These are phyloP conservation scores for Troilus luridus DNA, from an alignment of 2,888 invertebrate species.

Conservation along the genomic window DNA sequence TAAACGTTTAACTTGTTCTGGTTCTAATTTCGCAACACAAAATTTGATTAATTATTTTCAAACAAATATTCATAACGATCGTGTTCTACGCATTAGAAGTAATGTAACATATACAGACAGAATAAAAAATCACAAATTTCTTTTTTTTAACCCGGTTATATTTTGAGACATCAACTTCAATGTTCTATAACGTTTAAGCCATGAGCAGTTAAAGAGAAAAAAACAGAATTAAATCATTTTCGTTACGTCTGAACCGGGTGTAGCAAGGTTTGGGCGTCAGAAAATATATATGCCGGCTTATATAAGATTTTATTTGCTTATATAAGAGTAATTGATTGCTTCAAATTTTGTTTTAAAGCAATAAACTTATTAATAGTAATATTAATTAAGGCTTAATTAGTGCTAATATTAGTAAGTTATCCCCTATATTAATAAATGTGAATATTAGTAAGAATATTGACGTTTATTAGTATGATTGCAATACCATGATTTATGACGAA, in stretches of 20 bases:
- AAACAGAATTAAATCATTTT: conserved; percentile 37
- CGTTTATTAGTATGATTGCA: too few species aligned
- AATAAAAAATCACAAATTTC: neutral
- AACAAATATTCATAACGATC: neutral
- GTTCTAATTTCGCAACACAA: neutral
- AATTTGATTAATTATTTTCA: neutral
- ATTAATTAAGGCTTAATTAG: too few species aligned
- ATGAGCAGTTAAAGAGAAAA: conserved; percentile 3
- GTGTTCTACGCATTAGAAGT: neutral
- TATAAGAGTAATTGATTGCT: too few species aligned
- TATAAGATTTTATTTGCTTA: too few species aligned
- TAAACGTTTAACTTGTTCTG: neutral
- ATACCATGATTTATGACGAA: too few species aligned
- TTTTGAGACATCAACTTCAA: neutral
- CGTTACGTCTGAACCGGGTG: conserved; percentile 30
- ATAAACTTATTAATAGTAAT: too few species aligned
- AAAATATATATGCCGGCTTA: conserved; percentile 50
- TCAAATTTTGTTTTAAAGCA: too few species aligned
- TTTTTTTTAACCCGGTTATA: neutral
- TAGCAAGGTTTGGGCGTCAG: conserved; percentile 51
- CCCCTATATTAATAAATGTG: too few species aligned
- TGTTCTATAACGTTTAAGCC: neutral
- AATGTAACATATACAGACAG: neutral
- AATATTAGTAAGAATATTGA: too few species aligned
- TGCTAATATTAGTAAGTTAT: too few species aligned